Conservation (phyloP, 2,888 invertebrate species). For the Apotomis betuletana region DNA sequence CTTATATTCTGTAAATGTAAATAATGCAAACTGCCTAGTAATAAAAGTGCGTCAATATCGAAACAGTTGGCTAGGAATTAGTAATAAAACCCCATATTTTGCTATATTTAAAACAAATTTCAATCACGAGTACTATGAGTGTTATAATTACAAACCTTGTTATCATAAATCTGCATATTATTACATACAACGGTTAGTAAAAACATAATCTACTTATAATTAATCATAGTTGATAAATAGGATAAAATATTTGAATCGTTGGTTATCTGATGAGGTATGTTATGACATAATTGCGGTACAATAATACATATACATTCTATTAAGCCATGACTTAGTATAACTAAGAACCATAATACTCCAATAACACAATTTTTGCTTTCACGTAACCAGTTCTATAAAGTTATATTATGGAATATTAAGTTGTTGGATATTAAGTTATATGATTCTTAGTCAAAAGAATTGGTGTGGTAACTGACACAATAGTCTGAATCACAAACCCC, state of each 20-base stretch:
- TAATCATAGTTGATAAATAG: constrained; percentile 30
- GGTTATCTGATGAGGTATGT: constrained; percentile 22
- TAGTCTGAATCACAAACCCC: constrained; percentile 8
- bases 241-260: constrained; percentile 38
- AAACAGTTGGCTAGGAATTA: constrained; percentile 32
- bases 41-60: constrained; percentile 29
- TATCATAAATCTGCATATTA: not conserved
- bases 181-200: constrained; percentile 21
- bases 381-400: no score
- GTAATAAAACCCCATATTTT: constrained; percentile 5
- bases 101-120: not conserved
- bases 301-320: constrained; percentile 60
- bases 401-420: constrained; percentile 12
- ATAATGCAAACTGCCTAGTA: constrained; percentile 6
- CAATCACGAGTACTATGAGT: not conserved
- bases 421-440: constrained; percentile 39
- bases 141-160: not conserved
- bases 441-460: constrained; percentile 68
- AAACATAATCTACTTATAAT: constrained; percentile 21
- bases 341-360: constrained; percentile 38
- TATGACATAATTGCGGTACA: constrained; percentile 32
- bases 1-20: constrained; percentile 8
- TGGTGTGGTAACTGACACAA: constrained; percentile 68
- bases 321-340: constrained; percentile 69
- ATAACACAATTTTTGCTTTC: no score